Conservation (phyloP, 2,888 invertebrate genomes). For the Bedellia somnulentella region DNA sequence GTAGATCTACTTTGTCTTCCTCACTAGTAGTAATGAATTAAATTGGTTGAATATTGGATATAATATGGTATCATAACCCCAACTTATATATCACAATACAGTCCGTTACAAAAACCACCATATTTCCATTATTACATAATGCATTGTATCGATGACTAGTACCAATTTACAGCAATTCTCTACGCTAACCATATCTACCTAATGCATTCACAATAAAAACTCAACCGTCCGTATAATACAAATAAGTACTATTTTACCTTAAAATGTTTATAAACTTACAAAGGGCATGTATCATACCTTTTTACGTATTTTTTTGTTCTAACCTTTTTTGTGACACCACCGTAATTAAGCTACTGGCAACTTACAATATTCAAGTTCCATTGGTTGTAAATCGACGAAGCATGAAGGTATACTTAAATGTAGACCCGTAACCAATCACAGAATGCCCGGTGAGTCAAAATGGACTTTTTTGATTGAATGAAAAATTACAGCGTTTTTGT, state of each 20-base stretch:
- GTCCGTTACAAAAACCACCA: conserved; percentile 1
- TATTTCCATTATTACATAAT: conserved; percentile 6
- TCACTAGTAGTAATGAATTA: too few relatives aligned
- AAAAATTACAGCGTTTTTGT: conserved; percentile 8
- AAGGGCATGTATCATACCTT: too few relatives aligned
- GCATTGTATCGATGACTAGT: conserved; percentile 13
- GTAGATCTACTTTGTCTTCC: too few relatives aligned
- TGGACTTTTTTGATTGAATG: conserved; percentile 19
- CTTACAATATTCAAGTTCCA: conserved; percentile 20
- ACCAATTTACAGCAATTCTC: conserved; percentile 41
- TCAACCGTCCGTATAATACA: too few relatives aligned
- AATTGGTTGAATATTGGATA: too few relatives aligned
- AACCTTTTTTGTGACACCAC: not conserved
- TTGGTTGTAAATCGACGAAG: conserved; percentile 25
- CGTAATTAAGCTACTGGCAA: conserved; percentile 28
- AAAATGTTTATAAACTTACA: too few relatives aligned
- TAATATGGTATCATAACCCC: too few relatives aligned
- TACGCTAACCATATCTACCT: conserved; percentile 29
- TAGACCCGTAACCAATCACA: conserved; percentile 25
- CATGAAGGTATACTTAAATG: conserved; percentile 24
- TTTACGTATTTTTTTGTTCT: too few relatives aligned
- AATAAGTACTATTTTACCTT: too few relatives aligned
- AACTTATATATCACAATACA: too few relatives aligned
- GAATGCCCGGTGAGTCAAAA: conserved; percentile 25
- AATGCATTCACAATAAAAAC: too few relatives aligned